Evolutionary conservation across 2,888 invertebrate genomes (phyloP).

Genomic region (Phaedon cochleariae): DNA sequence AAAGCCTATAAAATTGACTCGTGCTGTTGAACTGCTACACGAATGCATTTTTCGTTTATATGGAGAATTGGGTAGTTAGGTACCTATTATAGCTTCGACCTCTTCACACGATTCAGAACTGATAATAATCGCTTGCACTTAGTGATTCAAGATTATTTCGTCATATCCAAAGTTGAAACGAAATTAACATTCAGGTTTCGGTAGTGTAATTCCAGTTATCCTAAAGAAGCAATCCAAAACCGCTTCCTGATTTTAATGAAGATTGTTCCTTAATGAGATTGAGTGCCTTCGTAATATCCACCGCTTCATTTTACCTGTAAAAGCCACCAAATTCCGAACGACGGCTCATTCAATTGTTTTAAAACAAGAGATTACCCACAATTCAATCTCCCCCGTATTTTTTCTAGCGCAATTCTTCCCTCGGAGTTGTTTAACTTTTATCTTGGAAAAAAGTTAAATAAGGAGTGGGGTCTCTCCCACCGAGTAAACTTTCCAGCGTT

Average conservation of each 20-base stretch:
- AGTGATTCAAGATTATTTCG: neutral
- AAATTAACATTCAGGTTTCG: neutral
- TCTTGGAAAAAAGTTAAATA: neutral
- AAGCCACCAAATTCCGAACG: conserved; percentile 30
- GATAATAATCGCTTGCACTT: neutral
- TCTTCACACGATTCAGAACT: neutral
- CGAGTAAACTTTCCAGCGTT: conserved; percentile 42
- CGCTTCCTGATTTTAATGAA: neutral
- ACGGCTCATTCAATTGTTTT: conserved; percentile 57
- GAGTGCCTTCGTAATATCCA: neutral
- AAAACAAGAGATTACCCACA: conserved; percentile 55
- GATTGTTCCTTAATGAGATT: neutral
- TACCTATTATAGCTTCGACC: neutral
- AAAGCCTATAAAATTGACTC: too few relatives aligned
- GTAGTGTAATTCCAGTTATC: neutral
- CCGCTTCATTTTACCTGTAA: neutral
- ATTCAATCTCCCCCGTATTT: conserved; percentile 55
- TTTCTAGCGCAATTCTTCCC: conserved; percentile 48
- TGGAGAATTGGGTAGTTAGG: too few relatives aligned
- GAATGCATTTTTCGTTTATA: too few relatives aligned
- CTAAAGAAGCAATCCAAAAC: neutral
- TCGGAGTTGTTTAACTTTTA: conserved; percentile 5
- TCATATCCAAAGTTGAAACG: neutral
- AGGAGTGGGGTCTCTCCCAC: neutral
- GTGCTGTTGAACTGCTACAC: too few relatives aligned